These are phyloP conservation scores for Raphicerus campestris DNA, from an alignment of 2,113 vertebrate species.

Conservation along the genomic window DNA sequence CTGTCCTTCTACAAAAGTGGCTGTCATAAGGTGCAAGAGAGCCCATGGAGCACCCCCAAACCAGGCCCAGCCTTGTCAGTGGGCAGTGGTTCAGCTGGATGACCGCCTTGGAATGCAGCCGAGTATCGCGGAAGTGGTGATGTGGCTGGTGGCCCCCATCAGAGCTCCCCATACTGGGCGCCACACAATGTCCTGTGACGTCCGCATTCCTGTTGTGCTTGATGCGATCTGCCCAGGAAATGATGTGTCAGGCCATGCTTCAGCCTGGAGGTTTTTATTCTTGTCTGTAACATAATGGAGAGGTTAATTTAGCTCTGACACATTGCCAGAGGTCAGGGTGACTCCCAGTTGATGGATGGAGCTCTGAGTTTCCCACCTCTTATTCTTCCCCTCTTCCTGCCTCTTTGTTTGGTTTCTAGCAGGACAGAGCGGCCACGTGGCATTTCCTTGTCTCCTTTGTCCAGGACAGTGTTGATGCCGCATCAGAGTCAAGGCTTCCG, in stretches of 20 bases:
- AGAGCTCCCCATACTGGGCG: accelerated
- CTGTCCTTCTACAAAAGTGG: neutral
- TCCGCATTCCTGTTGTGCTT: neutral
- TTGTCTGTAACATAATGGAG: slow-evolving; percentile 30
- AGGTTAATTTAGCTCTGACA: slow-evolving; percentile 47
- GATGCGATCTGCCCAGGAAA: neutral
- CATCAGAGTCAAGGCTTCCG: neutral
- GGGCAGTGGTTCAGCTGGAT: neutral
- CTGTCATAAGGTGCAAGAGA: neutral
- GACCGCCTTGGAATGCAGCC: neutral
- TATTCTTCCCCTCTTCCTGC: slow-evolving; percentile 30
- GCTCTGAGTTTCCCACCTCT: neutral
- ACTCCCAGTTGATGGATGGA: slow-evolving; percentile 20
- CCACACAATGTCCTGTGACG: neutral
- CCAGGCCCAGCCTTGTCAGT: neutral
- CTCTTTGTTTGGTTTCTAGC: neutral
- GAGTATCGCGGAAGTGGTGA: accelerated
- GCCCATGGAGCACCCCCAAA: neutral
- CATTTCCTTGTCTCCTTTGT: neutral
- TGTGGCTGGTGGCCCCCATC: neutral
- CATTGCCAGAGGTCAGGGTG: neutral
- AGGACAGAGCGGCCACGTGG: neutral
- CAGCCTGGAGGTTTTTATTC: slow-evolving; percentile 6
- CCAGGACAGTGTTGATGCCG: neutral
- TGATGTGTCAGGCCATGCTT: neutral